These are phyloP conservation scores for Eciton burchellii DNA, from an alignment of 1,140 invertebrate genomes.

Conservation along the genomic window DNA sequence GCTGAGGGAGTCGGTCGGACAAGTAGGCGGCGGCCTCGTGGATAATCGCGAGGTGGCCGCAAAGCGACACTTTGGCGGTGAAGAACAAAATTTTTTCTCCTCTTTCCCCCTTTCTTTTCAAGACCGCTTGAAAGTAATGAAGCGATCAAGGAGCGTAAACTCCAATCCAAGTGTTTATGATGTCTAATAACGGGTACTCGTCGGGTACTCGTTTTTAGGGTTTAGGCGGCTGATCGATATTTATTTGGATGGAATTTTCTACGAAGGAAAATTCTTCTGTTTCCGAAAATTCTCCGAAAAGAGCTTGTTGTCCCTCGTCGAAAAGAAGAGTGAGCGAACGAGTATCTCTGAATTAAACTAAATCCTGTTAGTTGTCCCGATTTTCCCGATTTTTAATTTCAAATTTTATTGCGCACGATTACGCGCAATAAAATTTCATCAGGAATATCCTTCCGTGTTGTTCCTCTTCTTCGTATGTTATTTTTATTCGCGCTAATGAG, in stretches of 20 bases:
- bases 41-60: constrained; percentile 23
- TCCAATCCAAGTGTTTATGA: constrained; percentile 24
- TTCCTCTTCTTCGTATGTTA: no score
- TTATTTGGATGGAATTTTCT: constrained; percentile 6
- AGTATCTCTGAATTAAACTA: not conserved
- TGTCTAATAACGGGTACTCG: not conserved
- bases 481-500: no score
- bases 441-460: no score
- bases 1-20: not conserved
- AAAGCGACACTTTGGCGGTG: constrained; percentile 43
- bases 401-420: no score
- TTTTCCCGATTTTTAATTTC: no score
- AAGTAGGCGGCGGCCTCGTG: not conserved
- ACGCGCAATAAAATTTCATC: no score
- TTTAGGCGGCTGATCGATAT: not conserved
- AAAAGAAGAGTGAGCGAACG: not conserved
- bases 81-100: constrained; percentile 42
- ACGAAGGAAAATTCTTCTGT: constrained; percentile 2
- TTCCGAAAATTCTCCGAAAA: not conserved
- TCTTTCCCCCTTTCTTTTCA: not conserved
- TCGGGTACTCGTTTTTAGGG: not conserved
- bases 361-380: not conserved
- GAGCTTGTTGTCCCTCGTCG: not conserved
- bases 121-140: constrained; percentile 24
- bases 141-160: constrained; percentile 33